Base-by-base conservation (phyloP, 2,888 invertebrate genomes). In the Hypercompe scribonia region DNA sequence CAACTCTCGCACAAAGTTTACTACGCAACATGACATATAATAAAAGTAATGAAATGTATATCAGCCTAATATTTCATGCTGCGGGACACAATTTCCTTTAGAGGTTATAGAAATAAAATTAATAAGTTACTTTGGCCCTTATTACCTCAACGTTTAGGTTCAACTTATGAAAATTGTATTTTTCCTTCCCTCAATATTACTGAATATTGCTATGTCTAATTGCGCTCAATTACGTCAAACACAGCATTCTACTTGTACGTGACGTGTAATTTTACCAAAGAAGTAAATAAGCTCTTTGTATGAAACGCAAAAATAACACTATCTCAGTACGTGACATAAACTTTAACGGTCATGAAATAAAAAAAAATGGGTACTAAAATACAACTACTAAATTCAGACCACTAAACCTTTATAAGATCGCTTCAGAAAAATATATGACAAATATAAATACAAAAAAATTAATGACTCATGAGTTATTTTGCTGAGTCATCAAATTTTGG, bases 221-320 rank as follows among this genome's bases (percentile, higher is more conserved):
- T 75, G 39, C 65, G 39, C 7, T 15, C 71, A 69, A 75, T 75
- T 72, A 72, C 72, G 58, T 18, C 15, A 36, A 72, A 75, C 72
- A 72, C 72, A 66, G 50, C 67, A 71, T 65, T 71, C 31, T 68
- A 75, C 75, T 75, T 70, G 72, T 69, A 65, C 31, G 61, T 50
- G 24, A 68, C 63, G 34, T 54, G 50, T 46, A 39, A 39, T 63
- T 63, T 50, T 28, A 33, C 46, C 28, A n/a, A 24, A 42, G 66
- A 71, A 42, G 39, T 66, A 33, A 66, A 54, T 65, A 42, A 11
- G 31, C 34, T 18, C 28, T 46, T 10, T 39, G 31, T 68, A 68
- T 54, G 33, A 68, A 68, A 54, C 24, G 34, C 39, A 68, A 36
- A 54, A 39, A 68, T 61, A 68, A 58, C 58, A 61, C 39, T n/a